phyloP scores from a whole-genome alignment of 30 jellyfish, hydroid and myxozoan species.

The Calvadosia cruxmelitensis region DNA sequence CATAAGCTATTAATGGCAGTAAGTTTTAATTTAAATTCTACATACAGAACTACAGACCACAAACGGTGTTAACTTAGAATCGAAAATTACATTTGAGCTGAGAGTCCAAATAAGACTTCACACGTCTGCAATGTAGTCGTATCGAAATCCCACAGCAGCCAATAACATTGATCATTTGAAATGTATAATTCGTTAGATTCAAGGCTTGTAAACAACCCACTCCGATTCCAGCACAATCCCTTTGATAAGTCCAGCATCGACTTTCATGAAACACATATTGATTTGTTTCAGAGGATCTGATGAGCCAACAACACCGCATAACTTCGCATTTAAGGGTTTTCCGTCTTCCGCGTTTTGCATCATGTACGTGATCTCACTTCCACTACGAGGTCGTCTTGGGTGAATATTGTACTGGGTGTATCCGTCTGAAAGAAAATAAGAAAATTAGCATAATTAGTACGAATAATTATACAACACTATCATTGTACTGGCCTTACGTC shows the following conservation, averaged over 20 bases:
- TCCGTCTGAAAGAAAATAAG: background rate
- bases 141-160: too few species aligned
- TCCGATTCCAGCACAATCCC: slow-evolving; percentile 64
- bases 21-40: too few species aligned
- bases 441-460: too few species aligned
- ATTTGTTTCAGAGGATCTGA: background rate
- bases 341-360: background rate
- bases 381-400: background rate
- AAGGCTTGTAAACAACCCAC: slow-evolving; percentile 39
- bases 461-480: too few species aligned
- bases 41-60: too few species aligned
- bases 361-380: background rate
- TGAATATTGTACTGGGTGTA: background rate
- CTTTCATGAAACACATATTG: background rate
- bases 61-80: too few species aligned
- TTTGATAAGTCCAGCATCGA: slow-evolving; percentile 24
- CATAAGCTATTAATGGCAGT: too few species aligned
- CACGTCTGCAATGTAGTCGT: too few species aligned
- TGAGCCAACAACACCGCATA: background rate
- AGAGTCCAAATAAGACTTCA: too few species aligned
- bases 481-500: too few species aligned
- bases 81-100: too few species aligned
- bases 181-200: background rate
- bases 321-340: background rate
- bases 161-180: too few species aligned